Evolutionary conservation across 2,888 invertebrate genomes (phyloP).

Genomic region (Drosophila rubida): DNA sequence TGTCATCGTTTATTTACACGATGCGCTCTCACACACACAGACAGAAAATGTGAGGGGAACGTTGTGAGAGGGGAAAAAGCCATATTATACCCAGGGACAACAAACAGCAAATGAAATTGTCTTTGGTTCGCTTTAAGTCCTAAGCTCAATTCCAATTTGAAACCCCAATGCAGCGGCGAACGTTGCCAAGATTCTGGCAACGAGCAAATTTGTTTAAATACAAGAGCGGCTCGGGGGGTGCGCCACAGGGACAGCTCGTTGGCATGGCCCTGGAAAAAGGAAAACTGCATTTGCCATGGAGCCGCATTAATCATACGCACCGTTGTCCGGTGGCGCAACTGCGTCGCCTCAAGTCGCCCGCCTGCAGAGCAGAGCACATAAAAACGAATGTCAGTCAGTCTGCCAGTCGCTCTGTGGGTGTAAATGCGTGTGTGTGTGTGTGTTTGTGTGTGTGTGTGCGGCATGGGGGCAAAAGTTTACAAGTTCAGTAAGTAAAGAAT

Average conservation of each 20-base stretch:
- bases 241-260: neutral
- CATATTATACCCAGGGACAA: neutral
- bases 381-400: constrained; percentile 36
- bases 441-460: constrained; percentile 6
- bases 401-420: constrained; percentile 10
- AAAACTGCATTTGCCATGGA: constrained; percentile 44
- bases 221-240: neutral
- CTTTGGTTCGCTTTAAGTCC: neutral
- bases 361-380: constrained; percentile 24
- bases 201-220: constrained; percentile 36
- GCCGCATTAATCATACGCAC: constrained; percentile 66
- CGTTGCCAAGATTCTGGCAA: constrained; percentile 33
- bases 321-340: constrained; percentile 41
- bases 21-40: neutral
- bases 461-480: constrained; percentile 50
- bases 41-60: neutral
- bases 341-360: constrained; percentile 28
- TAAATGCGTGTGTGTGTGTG: constrained; percentile 8
- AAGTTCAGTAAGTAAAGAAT: constrained; percentile 64
- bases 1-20: neutral
- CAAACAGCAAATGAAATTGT: constrained; percentile 8
- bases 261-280: constrained; percentile 16
- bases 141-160: constrained; percentile 4
- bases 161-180: neutral
- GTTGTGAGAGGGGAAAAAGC: too few species aligned